Evolutionary conservation across 2,888 invertebrate species (phyloP), one percentile per base, ranked within the genome.

Genomic region (Aelia acuminata): DNA sequence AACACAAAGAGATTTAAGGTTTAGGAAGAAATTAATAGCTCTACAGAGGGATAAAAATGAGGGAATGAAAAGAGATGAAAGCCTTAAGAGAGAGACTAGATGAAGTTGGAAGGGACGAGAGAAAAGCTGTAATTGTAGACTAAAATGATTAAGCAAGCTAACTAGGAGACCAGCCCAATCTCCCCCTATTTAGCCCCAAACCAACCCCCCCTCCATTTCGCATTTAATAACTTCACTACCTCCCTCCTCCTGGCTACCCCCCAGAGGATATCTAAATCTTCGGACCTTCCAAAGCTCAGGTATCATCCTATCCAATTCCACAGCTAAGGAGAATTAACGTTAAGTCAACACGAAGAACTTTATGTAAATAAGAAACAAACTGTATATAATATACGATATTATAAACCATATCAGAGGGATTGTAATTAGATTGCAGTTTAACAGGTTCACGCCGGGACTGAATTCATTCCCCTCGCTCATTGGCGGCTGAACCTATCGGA

Each of bases 71-170:
- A 18, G 63, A 70, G 31, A 35, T 70, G 63, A 70, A 35, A 35
- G 63, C 31, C 63, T 70, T 20, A 70, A 70, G 63, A 70, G 63
- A 35, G 63, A 31, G 1, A 70, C 35, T 70, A 70, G 63, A 70
- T 70, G 63, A 70, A 70, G 63, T 35, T 70, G 63, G 63, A 70
- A 70, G 35, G 63, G 63, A 35, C 63, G 63, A 70, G 63, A 70
- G 63, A 70, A 70, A 70, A 70, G 63, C 31, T 70, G 63, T 70
- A 70, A 70, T 70, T 70, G 63, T 70, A 31, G 63, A 20, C 18
- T 70, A 70, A 70, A 70, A 70, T 70, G 63, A 70, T 70, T 70
- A 70, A 70, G 31, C 0, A n/a, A 1, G 3, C 63, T 31, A 70
- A 18, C 63, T 35, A 18, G 63, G 18, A 70, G 63, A 35, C 31